These are phyloP conservation scores for Thunnus thynnus DNA, from an alignment of 2,113 vertebrate genomes.

Conservation along the genomic window DNA sequence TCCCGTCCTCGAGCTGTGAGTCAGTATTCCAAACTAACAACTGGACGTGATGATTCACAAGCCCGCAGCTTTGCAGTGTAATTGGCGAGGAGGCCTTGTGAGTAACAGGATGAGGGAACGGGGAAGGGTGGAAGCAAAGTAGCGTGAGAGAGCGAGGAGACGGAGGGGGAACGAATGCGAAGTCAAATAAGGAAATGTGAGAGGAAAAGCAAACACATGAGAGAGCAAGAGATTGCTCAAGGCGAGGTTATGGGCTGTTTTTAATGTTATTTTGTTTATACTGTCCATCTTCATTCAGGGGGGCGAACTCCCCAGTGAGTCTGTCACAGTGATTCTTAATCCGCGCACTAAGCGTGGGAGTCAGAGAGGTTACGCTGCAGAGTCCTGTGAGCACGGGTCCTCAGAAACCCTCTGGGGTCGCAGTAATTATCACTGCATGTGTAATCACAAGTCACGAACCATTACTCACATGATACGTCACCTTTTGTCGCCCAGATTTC, in stretches of 20 bases:
- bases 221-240: conserved; percentile 41
- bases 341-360: conserved; percentile 46
- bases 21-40: conserved; percentile 31
- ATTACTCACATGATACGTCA: conserved; percentile 51
- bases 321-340: conserved; percentile 65
- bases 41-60: conserved; percentile 56
- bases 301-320: conserved; percentile 36
- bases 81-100: conserved; percentile 48
- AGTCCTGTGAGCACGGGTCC: conserved; percentile 39
- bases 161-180: conserved; percentile 31
- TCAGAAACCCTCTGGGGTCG: conserved; percentile 37
- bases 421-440: conserved; percentile 73
- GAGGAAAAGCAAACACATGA: conserved; percentile 51
- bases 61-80: conserved; percentile 31
- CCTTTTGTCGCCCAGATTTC: conserved; percentile 34
- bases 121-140: conserved; percentile 34
- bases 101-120: conserved; percentile 36
- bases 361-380: conserved; percentile 28
- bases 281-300: conserved; percentile 55
- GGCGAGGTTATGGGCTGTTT: conserved; percentile 62
- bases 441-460: conserved; percentile 62
- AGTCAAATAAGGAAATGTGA: conserved; percentile 53
- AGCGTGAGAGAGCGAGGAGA: conserved; percentile 26
- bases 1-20: conserved; percentile 45
- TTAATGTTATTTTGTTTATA: conserved; percentile 60